Evolutionary conservation across 2,797 vertebrate species (phyloP), one percentile per base, ranked within the genome.

Genomic region (Tauraco hartlaubi): DNA sequence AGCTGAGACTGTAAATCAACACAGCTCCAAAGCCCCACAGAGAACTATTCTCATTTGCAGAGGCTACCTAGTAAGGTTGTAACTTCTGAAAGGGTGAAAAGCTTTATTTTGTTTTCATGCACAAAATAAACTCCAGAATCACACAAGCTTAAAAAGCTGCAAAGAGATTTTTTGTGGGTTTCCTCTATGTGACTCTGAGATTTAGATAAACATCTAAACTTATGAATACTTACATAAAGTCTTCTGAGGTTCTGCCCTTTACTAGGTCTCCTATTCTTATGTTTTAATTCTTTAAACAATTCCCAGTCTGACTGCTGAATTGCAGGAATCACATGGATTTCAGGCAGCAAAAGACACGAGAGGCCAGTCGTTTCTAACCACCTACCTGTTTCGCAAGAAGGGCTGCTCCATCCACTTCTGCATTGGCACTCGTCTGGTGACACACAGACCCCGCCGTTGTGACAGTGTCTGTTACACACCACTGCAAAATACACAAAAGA

Each of bases 401-500:
- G 98, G 66, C 98, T 98, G 7, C 97, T 98, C 98, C 98, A 99
- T 17, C 98, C 99, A 0, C 85, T 49, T 20, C 80, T 96, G 96
- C 98, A 99, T 68, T 56, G 68, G 67, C 99, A 99, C 96, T 98
- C 94, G 9, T 99, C 98, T 0, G 98, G 98, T 11, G 98, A 98
- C 58, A 96, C 94, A 63, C 98, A 99, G 77, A 96, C 96, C 19
- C 98, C 98, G 11, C 98, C 97, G 0, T 98, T 98, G 91, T 98
- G 98, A 95, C 98, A 99, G 95, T 99, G 98, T 37, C 92, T 98
- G 82, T 88, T 98, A 72, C 98, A 99, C 69, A 99, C 98, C 98
- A 98, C 98, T 99, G 94, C 9, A 94, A 96, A 97, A 95, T 8
- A 94, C 6, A 2, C 19, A 59, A 54, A 75, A 56, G 13, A n/a